Conservation (phyloP, 2,797 vertebrate genomes). For the Threskiornis aethiopicus region DNA sequence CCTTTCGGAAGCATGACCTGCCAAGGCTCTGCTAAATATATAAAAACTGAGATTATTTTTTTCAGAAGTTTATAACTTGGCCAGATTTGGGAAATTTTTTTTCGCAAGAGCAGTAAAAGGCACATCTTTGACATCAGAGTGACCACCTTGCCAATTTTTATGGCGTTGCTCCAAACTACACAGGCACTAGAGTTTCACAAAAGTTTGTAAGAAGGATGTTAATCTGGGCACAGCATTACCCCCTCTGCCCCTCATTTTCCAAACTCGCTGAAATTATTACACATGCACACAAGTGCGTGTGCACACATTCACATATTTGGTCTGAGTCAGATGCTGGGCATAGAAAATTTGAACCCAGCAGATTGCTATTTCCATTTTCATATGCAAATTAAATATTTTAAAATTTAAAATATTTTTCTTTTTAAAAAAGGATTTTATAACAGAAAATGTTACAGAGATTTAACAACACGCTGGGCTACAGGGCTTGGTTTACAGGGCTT, state of each 20-base stretch:
- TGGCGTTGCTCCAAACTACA: neutral
- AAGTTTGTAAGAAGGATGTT: neutral
- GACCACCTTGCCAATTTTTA: neutral
- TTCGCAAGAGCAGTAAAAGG: neutral
- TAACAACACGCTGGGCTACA: neutral
- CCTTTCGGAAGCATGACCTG: neutral
- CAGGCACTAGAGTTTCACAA: neutral
- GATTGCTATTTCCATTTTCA: neutral
- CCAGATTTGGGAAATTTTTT: neutral
- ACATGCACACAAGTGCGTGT: neutral
- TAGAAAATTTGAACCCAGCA: neutral
- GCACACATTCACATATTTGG: neutral
- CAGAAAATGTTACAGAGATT: neutral
- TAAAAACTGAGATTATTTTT: neutral
- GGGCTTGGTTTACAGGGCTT: neutral
- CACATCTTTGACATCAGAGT: conserved; percentile 25
- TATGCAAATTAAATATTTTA: neutral
- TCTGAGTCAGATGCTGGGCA: neutral
- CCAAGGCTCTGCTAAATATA: neutral
- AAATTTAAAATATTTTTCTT: neutral
- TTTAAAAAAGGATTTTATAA: neutral
- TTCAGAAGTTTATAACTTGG: neutral
- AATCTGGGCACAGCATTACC: neutral
- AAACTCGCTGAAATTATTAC: neutral
- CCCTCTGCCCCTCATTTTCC: neutral